Evolutionary conservation across 2,113 vertebrate genomes (phyloP).

Genomic region (Clarias macrocephalus): DNA sequence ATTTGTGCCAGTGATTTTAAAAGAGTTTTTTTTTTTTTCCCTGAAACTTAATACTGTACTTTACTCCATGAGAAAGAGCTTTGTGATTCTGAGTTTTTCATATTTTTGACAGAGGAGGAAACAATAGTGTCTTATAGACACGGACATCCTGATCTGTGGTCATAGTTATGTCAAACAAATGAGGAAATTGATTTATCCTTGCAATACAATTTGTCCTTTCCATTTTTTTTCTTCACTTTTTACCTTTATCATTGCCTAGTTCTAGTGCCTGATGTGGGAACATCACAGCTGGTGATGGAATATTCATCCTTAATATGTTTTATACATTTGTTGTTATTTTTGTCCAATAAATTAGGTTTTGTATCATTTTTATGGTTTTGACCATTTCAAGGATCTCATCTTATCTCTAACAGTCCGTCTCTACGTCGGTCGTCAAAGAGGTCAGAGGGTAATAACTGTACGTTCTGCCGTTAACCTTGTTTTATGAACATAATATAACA

Average conservation of each 20-base stretch:
- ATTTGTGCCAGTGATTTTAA: neutral
- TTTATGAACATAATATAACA: constrained; percentile 9
- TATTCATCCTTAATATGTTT: neutral
- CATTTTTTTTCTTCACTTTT: neutral
- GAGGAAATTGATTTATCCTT: neutral
- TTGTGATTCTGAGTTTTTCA: constrained; percentile 8
- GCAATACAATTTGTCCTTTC: neutral
- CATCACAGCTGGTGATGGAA: neutral
- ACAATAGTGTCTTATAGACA: neutral
- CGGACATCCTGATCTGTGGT: neutral
- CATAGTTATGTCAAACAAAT: neutral
- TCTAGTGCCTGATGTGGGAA: neutral
- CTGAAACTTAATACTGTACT: neutral
- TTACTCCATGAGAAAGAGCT: neutral
- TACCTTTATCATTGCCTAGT: neutral
- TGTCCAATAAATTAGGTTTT: neutral
- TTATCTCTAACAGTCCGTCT: constrained; percentile 13
- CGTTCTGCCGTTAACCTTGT: constrained; percentile 19
- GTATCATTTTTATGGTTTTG: neutral
- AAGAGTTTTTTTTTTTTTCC: neutral
- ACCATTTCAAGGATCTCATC: constrained; percentile 19
- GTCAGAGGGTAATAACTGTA: neutral
- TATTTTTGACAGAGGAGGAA: neutral
- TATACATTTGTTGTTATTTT: neutral
- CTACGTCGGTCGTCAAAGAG: neutral